Evolutionary conservation across 2,888 invertebrate species (phyloP).

Genomic region (Falcaria lacertinaria): DNA sequence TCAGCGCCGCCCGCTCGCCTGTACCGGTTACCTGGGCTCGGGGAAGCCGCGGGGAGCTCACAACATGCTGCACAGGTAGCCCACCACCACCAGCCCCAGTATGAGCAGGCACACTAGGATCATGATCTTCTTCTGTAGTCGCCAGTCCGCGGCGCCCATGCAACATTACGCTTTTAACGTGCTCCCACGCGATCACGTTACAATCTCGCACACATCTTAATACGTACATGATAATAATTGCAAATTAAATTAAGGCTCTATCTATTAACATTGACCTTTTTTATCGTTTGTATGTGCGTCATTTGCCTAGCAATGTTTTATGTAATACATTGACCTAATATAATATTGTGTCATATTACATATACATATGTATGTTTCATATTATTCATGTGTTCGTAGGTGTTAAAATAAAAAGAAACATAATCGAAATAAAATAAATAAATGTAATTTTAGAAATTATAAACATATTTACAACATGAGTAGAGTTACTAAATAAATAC

Average conservation of each 20-base stretch:
- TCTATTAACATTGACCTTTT: not conserved
- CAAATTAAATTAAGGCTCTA: conserved; percentile 22
- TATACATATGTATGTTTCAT: no score
- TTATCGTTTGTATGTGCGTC: conserved; percentile 54
- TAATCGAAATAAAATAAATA: conserved; percentile 71
- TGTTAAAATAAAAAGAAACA: conserved; percentile 39
- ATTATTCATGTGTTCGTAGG: conserved; percentile 19
- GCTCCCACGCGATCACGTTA: conserved; percentile 32
- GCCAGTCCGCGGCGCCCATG: conserved; percentile 49
- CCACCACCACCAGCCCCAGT: conserved; percentile 88
- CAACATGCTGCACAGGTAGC: conserved; percentile 82
- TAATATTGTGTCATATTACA: no score
- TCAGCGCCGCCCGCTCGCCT: conserved; percentile 37
- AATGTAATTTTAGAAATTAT: conserved; percentile 69
- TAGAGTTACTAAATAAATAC: conserved; percentile 46
- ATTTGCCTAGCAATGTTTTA: conserved; percentile 51
- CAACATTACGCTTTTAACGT: conserved; percentile 71
- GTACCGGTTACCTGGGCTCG: conserved; percentile 63
- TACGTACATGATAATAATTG: conserved; percentile 10
- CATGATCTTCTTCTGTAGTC: conserved; percentile 93
- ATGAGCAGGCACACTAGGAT: conserved; percentile 94
- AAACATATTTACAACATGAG: conserved; percentile 75
- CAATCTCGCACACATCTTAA: conserved; percentile 19
- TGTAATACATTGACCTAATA: no score
- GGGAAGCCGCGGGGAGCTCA: conserved; percentile 61